Conservation (phyloP, 2,888 invertebrate genomes). For the Drosophila rellima region DNA sequence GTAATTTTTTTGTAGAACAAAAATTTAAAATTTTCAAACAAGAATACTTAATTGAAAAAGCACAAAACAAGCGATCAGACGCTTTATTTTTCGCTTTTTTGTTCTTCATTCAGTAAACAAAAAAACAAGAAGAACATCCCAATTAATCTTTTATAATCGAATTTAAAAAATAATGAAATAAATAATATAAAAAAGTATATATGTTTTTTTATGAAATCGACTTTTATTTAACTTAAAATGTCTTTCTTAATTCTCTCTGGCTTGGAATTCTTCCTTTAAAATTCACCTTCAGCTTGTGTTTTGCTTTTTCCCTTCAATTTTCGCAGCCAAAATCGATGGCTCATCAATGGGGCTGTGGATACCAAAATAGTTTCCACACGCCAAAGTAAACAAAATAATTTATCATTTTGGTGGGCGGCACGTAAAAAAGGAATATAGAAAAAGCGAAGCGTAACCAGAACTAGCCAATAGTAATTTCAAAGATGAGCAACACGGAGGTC, state of each 20-base stretch:
- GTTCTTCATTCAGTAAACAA: too few species aligned
- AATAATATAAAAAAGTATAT: too few species aligned
- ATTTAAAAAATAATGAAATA: too few species aligned
- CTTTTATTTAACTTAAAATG: too few species aligned
- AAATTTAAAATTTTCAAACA: too few species aligned
- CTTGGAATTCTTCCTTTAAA: background rate
- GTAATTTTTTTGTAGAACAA: too few species aligned
- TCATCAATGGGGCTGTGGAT: slow-evolving; percentile 34
- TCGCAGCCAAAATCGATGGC: slow-evolving; percentile 19
- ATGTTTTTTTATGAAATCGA: too few species aligned
- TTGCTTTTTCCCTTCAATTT: background rate
- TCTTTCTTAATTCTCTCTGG: background rate
- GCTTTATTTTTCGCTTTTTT: too few species aligned
- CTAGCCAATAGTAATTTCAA: slow-evolving; percentile 37
- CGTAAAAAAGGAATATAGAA: slow-evolving; percentile 11
- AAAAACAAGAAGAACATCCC: too few species aligned
- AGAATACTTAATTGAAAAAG: too few species aligned
- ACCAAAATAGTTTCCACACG: slow-evolving; percentile 40
- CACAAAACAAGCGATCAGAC: too few species aligned
- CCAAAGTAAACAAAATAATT: slow-evolving; percentile 75
- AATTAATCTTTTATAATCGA: too few species aligned
- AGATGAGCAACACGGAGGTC: slow-evolving; percentile 20
- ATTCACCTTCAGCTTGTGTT: slow-evolving; percentile 7
- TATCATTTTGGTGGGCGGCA: slow-evolving; percentile 55
- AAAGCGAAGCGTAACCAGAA: slow-evolving; percentile 12